These are phyloP conservation scores for Embiotoca jacksoni DNA, from an alignment of 2,113 vertebrate genomes.

Conservation along the genomic window DNA sequence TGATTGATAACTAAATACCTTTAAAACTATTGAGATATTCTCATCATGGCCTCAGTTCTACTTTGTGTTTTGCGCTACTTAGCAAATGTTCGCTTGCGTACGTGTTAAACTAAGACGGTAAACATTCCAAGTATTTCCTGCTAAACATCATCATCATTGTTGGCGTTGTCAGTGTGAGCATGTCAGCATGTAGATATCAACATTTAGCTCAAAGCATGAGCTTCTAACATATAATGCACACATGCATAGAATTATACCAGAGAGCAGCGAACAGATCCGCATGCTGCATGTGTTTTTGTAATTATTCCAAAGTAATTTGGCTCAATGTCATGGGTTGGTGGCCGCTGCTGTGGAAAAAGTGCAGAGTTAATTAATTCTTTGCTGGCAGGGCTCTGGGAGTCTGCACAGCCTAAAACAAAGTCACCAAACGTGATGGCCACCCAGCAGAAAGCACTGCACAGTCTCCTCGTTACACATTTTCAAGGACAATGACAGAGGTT, in stretches of 20 bases:
- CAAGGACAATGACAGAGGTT: conserved; percentile 45
- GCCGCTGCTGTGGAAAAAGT: conserved; percentile 16
- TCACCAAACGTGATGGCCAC: conserved; percentile 39
- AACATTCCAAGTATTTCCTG: neutral
- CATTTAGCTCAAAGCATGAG: too few species aligned
- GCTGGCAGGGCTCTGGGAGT: neutral
- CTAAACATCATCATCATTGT: neutral
- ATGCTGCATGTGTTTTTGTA: neutral
- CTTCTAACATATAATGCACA: neutral
- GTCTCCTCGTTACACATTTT: conserved; percentile 21
- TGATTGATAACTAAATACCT: neutral
- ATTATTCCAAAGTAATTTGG: conserved; percentile 22
- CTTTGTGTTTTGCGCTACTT: neutral
- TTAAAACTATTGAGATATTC: neutral
- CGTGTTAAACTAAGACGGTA: neutral
- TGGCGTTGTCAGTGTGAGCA: neutral
- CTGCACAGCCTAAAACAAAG: conserved; percentile 28
- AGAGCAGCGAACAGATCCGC: conserved; percentile 6
- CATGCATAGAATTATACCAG: neutral
- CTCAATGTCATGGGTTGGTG: conserved; percentile 12
- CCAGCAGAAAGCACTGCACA: conserved; percentile 1
- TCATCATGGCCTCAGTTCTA: neutral
- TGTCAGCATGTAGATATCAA: neutral
- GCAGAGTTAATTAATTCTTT: neutral
- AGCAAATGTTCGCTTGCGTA: neutral